Conservation (phyloP, 1,140 invertebrate species). For the Drosophila mayri region DNA sequence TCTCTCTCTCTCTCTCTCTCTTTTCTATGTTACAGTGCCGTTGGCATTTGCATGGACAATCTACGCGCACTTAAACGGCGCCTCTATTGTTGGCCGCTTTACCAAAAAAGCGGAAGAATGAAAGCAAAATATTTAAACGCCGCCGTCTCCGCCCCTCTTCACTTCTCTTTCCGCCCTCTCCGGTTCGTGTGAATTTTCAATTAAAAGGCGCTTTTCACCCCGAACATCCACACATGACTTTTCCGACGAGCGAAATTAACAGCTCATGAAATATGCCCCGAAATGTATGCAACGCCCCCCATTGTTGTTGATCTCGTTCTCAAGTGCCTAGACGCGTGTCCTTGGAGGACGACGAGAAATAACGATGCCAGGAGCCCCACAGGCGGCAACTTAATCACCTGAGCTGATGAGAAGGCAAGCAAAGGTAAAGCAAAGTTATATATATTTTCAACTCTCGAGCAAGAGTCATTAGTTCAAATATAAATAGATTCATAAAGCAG, state of each 20-base stretch:
- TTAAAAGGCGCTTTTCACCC: constrained; percentile 67
- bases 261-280: constrained; percentile 69
- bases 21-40: constrained; percentile 15
- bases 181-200: constrained; percentile 74
- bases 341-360: constrained; percentile 49
- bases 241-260: constrained; percentile 63
- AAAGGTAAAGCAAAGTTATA: constrained; percentile 2
- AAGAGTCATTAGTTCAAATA: constrained; percentile 36
- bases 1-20: not conserved
- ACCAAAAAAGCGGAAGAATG: constrained; percentile 56
- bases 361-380: constrained; percentile 34
- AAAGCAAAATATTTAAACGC: constrained; percentile 77
- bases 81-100: constrained; percentile 48
- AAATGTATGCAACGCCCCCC: constrained; percentile 68
- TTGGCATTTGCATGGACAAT: constrained; percentile 70
- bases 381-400: constrained; percentile 74
- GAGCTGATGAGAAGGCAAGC: constrained; percentile 15
- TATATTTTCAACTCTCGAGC: constrained; percentile 19
- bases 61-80: constrained; percentile 63
- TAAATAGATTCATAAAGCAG: constrained; percentile 41
- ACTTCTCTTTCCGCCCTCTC: not conserved
- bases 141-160: constrained; percentile 31
- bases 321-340: constrained; percentile 40
- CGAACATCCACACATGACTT: constrained; percentile 16
- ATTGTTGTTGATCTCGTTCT: constrained; percentile 39